Evolutionary conservation across 2,888 invertebrate species (phyloP).

Genomic region (Tetranychus piercei): DNA sequence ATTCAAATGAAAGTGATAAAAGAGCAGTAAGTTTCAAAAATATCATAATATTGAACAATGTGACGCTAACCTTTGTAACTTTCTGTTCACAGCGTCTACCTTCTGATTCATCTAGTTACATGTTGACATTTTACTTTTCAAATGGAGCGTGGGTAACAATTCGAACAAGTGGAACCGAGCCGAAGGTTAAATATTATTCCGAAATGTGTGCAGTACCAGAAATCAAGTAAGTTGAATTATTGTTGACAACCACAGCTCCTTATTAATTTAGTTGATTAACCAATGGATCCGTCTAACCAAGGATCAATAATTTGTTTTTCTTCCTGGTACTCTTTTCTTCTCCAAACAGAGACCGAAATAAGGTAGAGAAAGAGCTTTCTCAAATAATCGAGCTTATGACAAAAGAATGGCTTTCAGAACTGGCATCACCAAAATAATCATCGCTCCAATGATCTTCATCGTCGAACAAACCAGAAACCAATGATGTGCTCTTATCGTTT

Average conservation of each 20-base stretch:
- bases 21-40: slow-evolving; percentile 40
- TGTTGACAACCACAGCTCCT: not conserved
- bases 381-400: not conserved
- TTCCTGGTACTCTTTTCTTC: not conserved
- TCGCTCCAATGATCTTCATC: not conserved
- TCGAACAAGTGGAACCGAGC: slow-evolving; percentile 93
- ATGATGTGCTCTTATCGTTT: not conserved
- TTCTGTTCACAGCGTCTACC: slow-evolving; percentile 34
- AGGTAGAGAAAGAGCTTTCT: not conserved
- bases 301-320: not conserved
- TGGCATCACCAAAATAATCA: not conserved
- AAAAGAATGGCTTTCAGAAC: not conserved
- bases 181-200: slow-evolving; percentile 95
- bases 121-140: slow-evolving; percentile 81
- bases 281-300: not conserved
- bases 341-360: not conserved
- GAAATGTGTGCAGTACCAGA: slow-evolving; percentile 57
- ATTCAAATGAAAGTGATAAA: slow-evolving; percentile 47
- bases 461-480: not conserved
- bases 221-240: slow-evolving; percentile 38
- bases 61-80: not conserved
- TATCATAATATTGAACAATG: not conserved
- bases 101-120: slow-evolving; percentile 44
- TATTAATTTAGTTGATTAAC: not conserved
- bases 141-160: slow-evolving; percentile 71